A percentile compares a stretch with the other conserved stretches of the same genome.
phyloP scores from a whole-genome alignment of 2,113 vertebrate species.

The Gobio gobio region DNA sequence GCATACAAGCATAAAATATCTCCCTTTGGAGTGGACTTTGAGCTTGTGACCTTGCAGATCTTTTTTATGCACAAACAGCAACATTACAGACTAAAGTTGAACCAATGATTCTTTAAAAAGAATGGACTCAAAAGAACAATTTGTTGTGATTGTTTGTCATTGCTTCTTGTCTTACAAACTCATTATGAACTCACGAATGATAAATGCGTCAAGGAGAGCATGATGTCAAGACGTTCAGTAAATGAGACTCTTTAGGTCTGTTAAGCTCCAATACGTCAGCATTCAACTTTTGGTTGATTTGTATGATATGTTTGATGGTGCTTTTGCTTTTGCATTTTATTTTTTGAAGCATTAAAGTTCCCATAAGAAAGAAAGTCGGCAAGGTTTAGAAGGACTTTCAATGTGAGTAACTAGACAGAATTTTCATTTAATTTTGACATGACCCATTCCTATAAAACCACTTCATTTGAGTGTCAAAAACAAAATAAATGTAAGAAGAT shows the following conservation, averaged over 20 bases:
- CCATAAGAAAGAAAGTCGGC: neutral
- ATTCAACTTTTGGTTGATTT: neutral
- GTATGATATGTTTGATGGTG: neutral
- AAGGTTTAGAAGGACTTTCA: neutral
- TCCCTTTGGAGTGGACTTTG: too few relatives aligned
- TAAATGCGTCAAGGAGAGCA: neutral
- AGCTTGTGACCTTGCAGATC: too few relatives aligned
- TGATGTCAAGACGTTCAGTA: neutral
- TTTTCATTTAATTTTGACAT: neutral
- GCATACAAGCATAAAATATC: too few relatives aligned
- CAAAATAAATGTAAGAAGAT: neutral
- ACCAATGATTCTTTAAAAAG: neutral
- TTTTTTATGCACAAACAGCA: too few relatives aligned
- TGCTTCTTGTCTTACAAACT: neutral
- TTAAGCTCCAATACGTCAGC: neutral
- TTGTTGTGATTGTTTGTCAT: neutral
- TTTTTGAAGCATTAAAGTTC: neutral
- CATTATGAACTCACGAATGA: neutral
- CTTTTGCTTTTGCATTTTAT: neutral
- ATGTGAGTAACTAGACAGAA: neutral
- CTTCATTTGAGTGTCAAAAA: neutral
- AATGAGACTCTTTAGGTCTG: neutral
- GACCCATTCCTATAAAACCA: neutral
- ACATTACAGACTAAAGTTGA: too few relatives aligned
- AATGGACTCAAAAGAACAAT: neutral